Evolutionary conservation across 2,113 vertebrate genomes (phyloP), one percentile per base, ranked within the genome.

Genomic region (Donacobius atricapilla): DNA sequence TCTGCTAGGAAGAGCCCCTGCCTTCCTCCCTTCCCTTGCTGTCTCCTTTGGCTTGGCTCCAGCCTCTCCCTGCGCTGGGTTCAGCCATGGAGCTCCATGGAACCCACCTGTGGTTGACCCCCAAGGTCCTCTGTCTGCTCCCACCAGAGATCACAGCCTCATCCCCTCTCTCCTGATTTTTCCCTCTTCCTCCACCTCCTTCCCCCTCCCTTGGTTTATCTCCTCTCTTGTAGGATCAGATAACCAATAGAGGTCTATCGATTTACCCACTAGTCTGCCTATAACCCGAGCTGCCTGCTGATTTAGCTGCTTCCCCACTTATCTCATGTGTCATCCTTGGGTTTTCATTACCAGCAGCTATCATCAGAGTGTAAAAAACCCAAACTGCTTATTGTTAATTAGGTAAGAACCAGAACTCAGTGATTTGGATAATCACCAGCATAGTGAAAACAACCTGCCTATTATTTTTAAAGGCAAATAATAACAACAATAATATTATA

Each of bases 381-480:
- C 76, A 92, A 81, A 86, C n/a, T 75, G 53, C 83, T 88, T 88
- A 68, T 25, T 95, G 83, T 80, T 95, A 96, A 96, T 97, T 96
- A 91, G 76, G 61, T 78, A 90, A 87, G 56, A 73, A 90, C 56
- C 48, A 93, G 80, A 92, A 93, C 37, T 94, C 83, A 92, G 51
- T 92, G 83, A 83, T 90, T 93, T 94, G 83, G 86, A 94, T 93
- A 94, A 96, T 93, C 83, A 84, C 53, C 0, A 0, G 80, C 84
- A 78, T 1, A 93, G 69, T 93, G 90, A 90, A 87, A 94, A 88
- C 76, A 90, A 93, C 93, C 90, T 94, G 88, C 61, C 76, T 84
- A 90, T 96, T 95, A 97, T 96, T 97, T 96, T 95, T 95, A 96
- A 97, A 94, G 68, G 92, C 91, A 94, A 94, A 93, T 71, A 95